Base-by-base conservation (phyloP, 2,113 vertebrate genomes). In the Eulemur macaco region DNA sequence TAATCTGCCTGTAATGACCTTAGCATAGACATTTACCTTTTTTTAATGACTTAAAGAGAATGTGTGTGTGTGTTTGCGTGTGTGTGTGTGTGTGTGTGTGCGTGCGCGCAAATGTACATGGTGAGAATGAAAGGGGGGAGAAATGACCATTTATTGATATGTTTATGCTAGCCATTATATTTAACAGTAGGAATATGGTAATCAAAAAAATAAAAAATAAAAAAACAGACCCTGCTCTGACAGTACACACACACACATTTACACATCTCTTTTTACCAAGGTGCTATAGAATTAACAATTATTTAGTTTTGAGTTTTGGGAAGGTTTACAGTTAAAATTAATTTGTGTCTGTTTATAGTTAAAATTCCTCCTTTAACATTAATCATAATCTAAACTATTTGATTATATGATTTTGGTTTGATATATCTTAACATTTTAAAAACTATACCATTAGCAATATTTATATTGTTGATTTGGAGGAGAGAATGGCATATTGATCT, bases 401-500 rank as follows among this genome's bases (percentile, higher is more conserved):
- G 13, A 17, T 37, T 18, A 1, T 54, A 45, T 17, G 6, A 42
- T 68, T 90, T 78, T 64, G 27, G 5, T n/a, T 86, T 74, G 25
- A 31, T 50, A 27, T 6, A 84, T 47, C 31, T 90, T 87, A 14
- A 77, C 11, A 31, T 50, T 95, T 94, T 78, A 87, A 58, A 92
- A 92, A 39, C 31, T 18, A 12, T 68, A 27, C 21, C 11, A 47
- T 54, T 85, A 77, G 23, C 34, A 92, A 27, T 71, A 3, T 54
- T 20, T 81, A 10, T 12, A 14, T 85, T 86, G 18, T 91, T 3
- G 74, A n/a, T 54, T 45, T 86, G 84, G 81, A 5, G 82, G 52
- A 93, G 6, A 80, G 64, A 64, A 93, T 91, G 77, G 56, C 4
- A 93, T 45, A 94, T 97, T 95, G 78, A 92, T 94, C 23, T 92